Conservation (phyloP, 2,888 invertebrate species). For the Ichneumoninae sp. region DNA sequence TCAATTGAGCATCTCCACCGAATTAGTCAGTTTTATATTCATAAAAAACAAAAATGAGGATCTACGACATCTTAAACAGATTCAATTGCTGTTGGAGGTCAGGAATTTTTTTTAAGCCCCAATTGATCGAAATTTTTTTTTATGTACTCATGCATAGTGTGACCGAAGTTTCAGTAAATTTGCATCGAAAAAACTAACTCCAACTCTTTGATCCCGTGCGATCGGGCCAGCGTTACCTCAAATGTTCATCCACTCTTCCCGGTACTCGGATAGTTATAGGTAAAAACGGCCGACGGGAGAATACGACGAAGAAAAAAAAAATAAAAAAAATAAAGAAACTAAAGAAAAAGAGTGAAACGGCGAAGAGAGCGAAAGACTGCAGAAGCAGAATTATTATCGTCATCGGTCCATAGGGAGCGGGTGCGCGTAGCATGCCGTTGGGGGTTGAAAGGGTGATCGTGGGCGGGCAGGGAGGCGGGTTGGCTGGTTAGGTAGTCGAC, state of each 20-base stretch:
- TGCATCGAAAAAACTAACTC: background rate
- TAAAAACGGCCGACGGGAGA: conserved; percentile 10
- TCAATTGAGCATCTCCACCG: no score
- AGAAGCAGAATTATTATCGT: conserved; percentile 61
- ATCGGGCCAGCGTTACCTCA: background rate
- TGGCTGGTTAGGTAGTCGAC: conserved; percentile 37
- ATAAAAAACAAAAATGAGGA: no score
- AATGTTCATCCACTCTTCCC: background rate
- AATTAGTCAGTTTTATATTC: no score
- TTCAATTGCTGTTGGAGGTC: no score
- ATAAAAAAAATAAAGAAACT: background rate
- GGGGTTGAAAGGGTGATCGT: conserved; percentile 56
- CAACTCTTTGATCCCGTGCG: background rate
- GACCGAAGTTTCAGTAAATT: background rate
- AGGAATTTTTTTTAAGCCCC: no score
- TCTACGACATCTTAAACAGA: no score
- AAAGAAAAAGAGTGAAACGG: conserved; percentile 12
- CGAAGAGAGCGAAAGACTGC: conserved; percentile 38
- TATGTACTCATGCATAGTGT: no score
- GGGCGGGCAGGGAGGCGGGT: conserved; percentile 2
- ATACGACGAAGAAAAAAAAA: background rate
- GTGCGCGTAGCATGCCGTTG: conserved; percentile 42
- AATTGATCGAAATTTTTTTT: no score
- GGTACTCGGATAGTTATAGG: background rate
- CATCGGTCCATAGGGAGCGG: conserved; percentile 46